A percentile compares a stretch with the other conserved stretches of the same genome.
Conservation (phyloP, 2,113 vertebrate genomes). For the Chloropsis cyanopogon region DNA sequence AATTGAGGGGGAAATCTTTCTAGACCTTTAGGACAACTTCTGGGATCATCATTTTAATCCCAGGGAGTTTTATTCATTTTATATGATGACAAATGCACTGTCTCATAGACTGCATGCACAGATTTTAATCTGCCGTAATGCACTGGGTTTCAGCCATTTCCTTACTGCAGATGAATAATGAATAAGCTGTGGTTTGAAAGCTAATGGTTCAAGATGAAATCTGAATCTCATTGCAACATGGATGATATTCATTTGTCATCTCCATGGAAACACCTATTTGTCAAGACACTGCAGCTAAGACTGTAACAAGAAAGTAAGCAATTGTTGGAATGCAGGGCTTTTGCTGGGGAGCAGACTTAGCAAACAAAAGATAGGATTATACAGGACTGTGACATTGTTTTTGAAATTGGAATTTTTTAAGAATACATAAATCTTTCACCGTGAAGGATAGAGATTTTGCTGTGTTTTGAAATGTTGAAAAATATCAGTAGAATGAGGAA, state of each 20-base stretch:
- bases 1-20: not conserved
- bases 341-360: not conserved
- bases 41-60: not conserved
- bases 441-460: not conserved
- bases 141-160: constrained; percentile 62
- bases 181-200: constrained; percentile 69
- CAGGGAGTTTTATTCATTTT: not conserved
- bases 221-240: constrained; percentile 64
- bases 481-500: not conserved
- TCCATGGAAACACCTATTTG: constrained; percentile 71
- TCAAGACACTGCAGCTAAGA: constrained; percentile 50
- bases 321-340: constrained; percentile 3
- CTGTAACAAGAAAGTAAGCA: constrained; percentile 24
- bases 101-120: not conserved
- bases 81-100: not conserved
- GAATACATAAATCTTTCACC: not conserved
- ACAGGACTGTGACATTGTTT: not conserved
- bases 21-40: not conserved
- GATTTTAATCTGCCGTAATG: constrained; percentile 35
- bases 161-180: constrained; percentile 72
- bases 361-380: not conserved
- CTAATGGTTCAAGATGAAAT: constrained; percentile 75
- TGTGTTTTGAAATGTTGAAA: not conserved
- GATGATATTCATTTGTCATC: constrained; percentile 65
- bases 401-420: not conserved